Evolutionary conservation across 2,888 invertebrate genomes (phyloP).

Genomic region (Schizaphis graminum): DNA sequence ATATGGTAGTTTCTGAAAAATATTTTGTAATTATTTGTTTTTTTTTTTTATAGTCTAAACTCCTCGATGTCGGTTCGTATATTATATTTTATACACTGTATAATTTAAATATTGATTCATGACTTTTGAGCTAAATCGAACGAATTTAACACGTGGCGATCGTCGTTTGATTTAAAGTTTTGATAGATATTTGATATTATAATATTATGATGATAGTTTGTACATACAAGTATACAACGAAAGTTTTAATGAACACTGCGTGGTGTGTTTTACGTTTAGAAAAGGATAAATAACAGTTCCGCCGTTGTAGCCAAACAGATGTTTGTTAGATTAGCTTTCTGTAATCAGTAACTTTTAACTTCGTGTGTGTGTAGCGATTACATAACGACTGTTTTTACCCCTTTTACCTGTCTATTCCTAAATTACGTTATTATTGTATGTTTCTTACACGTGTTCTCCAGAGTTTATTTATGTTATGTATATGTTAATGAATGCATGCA

Average conservation of each 20-base stretch:
- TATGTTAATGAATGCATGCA: not conserved
- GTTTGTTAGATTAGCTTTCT: not conserved
- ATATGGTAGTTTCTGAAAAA: not conserved
- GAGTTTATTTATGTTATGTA: not conserved
- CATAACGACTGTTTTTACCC: not conserved
- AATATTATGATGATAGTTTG: not conserved
- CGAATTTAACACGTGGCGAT: not conserved
- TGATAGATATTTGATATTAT: not conserved
- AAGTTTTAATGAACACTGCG: not conserved
- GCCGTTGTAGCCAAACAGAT: not conserved
- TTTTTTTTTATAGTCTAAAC: not conserved
- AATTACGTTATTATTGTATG: not conserved
- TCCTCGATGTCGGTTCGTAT: too few relatives aligned
- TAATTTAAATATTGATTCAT: not conserved
- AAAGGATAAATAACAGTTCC: not conserved
- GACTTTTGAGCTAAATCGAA: not conserved
- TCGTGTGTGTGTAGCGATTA: not conserved
- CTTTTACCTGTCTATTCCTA: not conserved
- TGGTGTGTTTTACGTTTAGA: not conserved
- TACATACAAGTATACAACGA: not conserved
- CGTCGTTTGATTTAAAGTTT: not conserved
- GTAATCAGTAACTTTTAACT: not conserved
- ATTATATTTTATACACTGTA: not conserved
- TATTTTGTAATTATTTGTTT: not conserved
- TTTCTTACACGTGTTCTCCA: not conserved